phyloP scores from a whole-genome alignment of 1,140 invertebrate species.

The Bombus confusus region DNA sequence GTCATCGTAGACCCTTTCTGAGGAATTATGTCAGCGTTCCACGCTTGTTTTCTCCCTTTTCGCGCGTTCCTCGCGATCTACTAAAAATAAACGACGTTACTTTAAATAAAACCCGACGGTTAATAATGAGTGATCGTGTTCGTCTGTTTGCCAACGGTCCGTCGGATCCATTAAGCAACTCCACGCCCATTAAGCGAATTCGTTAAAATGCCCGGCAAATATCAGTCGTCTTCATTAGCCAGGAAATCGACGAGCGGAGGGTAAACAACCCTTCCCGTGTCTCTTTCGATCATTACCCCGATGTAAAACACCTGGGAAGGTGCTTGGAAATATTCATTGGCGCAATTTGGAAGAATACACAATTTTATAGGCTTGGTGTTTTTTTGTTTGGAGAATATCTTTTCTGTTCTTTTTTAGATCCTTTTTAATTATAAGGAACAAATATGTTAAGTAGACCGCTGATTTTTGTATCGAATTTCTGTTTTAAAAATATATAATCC shows the following conservation, averaged over 20 bases:
- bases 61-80: background rate
- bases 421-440: no score
- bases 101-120: slow-evolving; percentile 22
- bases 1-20: slow-evolving; percentile 6
- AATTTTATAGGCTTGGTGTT: background rate
- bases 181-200: slow-evolving; percentile 19
- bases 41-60: background rate
- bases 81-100: slow-evolving; percentile 32
- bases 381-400: background rate
- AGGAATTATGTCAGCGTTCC: slow-evolving; percentile 13
- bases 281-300: background rate
- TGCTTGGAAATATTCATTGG: background rate
- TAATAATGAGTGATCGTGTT: slow-evolving; percentile 38
- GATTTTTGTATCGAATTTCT: no score
- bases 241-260: background rate
- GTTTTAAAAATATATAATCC: no score
- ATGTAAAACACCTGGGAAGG: background rate
- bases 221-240: slow-evolving; percentile 34
- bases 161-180: slow-evolving; percentile 35
- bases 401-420: no score
- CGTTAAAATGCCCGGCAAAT: slow-evolving; percentile 37
- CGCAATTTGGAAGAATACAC: background rate
- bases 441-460: no score
- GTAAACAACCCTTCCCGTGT: background rate
- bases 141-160: slow-evolving; percentile 29